Conservation (phyloP, 2,113 vertebrate genomes). For the Synodontis membranacea region DNA sequence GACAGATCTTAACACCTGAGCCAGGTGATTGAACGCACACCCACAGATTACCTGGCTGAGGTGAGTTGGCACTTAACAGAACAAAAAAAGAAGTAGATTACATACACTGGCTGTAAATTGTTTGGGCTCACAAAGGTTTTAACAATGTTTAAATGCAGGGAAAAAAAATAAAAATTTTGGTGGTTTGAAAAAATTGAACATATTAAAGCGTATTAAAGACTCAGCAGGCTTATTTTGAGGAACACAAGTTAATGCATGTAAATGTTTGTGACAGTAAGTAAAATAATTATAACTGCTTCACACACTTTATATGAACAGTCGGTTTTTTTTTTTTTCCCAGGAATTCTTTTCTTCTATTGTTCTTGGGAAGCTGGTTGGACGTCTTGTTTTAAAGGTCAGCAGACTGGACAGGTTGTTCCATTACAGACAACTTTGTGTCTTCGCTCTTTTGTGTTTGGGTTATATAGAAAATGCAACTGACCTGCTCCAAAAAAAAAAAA, state of each 20-base stretch:
- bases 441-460: not conserved
- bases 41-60: slow-evolving; percentile 12
- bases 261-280: not conserved
- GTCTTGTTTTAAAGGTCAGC: not conserved
- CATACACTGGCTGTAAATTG: not conserved
- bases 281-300: not conserved
- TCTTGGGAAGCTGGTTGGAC: not conserved
- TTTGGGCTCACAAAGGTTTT: not conserved
- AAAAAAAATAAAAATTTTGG: not conserved
- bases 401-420: not conserved
- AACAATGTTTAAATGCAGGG: not conserved
- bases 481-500: not conserved
- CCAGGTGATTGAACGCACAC: slow-evolving; percentile 12
- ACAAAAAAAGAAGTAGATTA: slow-evolving; percentile 12
- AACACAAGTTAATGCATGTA: not conserved
- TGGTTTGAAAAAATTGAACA: not conserved
- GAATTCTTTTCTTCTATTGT: not conserved
- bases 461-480: not conserved
- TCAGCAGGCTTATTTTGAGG: not conserved
- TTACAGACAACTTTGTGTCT: not conserved
- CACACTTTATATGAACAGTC: not conserved
- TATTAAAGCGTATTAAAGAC: not conserved
- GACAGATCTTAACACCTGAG: slow-evolving; percentile 22
- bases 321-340: not conserved
- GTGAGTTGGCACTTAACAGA: slow-evolving; percentile 19